phyloP scores from a whole-genome alignment of 2,113 vertebrate species.

The Aegithalos caudatus region DNA sequence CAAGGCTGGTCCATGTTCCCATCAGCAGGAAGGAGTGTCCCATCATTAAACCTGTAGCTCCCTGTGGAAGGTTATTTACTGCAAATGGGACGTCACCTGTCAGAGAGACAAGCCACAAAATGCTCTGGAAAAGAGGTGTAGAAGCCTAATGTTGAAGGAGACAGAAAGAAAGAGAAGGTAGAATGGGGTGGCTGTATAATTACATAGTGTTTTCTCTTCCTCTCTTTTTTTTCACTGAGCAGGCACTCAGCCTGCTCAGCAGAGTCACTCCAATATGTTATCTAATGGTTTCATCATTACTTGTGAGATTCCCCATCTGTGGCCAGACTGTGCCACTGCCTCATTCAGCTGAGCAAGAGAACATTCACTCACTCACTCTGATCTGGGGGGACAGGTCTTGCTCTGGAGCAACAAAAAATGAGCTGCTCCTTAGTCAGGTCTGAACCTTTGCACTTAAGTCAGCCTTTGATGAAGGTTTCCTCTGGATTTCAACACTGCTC shows the following conservation, averaged over 20 bases:
- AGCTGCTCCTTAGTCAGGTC: conserved; percentile 8
- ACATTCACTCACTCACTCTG: neutral
- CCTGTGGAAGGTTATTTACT: neutral
- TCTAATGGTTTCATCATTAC: neutral
- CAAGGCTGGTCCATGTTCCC: neutral
- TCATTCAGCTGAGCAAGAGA: conserved; percentile 1
- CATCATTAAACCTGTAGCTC: neutral
- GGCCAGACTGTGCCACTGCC: conserved; percentile 16
- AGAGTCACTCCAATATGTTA: conserved; percentile 29
- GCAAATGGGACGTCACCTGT: neutral
- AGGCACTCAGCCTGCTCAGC: conserved; percentile 24
- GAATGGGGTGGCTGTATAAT: neutral
- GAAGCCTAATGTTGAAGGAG: neutral
- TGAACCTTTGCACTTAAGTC: conserved; percentile 18
- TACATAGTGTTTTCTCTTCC: neutral
- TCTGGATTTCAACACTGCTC: neutral
- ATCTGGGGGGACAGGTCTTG: neutral
- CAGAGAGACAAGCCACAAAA: neutral
- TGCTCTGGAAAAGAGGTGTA: neutral
- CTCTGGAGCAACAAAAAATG: neutral
- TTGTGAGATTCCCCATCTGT: conserved; percentile 52
- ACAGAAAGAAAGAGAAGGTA: neutral
- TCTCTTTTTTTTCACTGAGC: neutral
- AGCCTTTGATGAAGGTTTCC: conserved; percentile 20
- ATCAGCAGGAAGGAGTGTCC: neutral